Percentiles rank a stretch among this genome's conserved stretches.
Evolutionary conservation across 1,140 invertebrate genomes (phyloP).

Genomic region (Drosophila kikkawai): DNA sequence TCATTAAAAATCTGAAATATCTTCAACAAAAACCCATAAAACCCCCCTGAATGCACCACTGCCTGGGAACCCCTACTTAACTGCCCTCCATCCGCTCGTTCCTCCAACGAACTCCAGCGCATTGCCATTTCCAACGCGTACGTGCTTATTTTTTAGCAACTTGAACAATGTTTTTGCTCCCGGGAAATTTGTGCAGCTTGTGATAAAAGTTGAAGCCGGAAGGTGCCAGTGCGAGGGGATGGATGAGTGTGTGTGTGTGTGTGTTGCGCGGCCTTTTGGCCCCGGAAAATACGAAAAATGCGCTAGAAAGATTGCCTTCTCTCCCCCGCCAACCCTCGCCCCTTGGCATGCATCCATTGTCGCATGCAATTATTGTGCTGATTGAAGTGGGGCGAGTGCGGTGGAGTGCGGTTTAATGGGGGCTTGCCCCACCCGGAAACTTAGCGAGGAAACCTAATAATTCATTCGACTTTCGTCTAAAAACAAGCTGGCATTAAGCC

Average conservation of each 20-base stretch:
- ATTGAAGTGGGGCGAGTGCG: slow-evolving; percentile 46
- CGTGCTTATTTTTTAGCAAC: slow-evolving; percentile 81
- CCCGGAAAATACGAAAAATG: slow-evolving; percentile 51
- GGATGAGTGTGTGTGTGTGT: not conserved
- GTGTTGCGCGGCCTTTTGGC: slow-evolving; percentile 2
- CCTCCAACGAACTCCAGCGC: slow-evolving; percentile 16
- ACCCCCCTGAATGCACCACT: not conserved
- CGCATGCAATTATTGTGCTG: slow-evolving; percentile 51
- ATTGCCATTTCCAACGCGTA: slow-evolving; percentile 70
- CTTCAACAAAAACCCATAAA: not conserved
- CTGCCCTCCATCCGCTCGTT: slow-evolving; percentile 10
- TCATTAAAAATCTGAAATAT: not conserved
- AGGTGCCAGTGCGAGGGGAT: slow-evolving; percentile 22
- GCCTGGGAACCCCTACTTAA: slow-evolving; percentile 13
- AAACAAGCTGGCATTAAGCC: slow-evolving; percentile 38
- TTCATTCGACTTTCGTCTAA: slow-evolving; percentile 52
- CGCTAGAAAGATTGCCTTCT: slow-evolving; percentile 32
- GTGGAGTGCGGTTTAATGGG: slow-evolving; percentile 12
- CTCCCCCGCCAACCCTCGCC: not conserved
- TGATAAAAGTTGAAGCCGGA: slow-evolving; percentile 71
- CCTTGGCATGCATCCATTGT: slow-evolving; percentile 49
- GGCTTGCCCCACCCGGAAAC: slow-evolving; percentile 3
- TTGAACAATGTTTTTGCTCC: slow-evolving; percentile 72
- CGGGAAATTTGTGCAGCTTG: slow-evolving; percentile 67
- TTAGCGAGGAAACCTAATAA: slow-evolving; percentile 41